Percentiles rank a stretch among this genome's conserved stretches.
phyloP scores from a whole-genome alignment of 2,797 vertebrate genomes.

The Mus spretus region DNA sequence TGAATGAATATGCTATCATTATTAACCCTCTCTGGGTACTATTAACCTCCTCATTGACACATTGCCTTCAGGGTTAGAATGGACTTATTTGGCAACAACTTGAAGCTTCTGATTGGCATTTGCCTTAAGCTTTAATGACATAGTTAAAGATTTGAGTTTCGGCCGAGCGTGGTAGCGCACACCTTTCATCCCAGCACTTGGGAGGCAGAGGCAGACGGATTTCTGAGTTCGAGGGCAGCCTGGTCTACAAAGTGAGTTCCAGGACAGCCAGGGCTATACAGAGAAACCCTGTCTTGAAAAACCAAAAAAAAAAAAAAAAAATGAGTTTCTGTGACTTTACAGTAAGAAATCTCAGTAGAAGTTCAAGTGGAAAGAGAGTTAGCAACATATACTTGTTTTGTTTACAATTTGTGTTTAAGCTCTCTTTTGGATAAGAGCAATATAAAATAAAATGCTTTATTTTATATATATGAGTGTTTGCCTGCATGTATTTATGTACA shows the following conservation, averaged over 20 bases:
- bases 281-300: too few species aligned
- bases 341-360: constrained; percentile 54
- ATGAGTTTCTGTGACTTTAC: constrained; percentile 22
- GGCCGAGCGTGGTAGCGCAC: background rate
- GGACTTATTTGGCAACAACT: constrained; percentile 61
- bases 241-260: too few species aligned
- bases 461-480: background rate
- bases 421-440: background rate
- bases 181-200: too few species aligned
- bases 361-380: constrained; percentile 57
- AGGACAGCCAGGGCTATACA: too few species aligned
- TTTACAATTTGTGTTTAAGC: background rate
- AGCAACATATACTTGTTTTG: constrained; percentile 37
- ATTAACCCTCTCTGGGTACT: constrained; percentile 13
- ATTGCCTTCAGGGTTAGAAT: constrained; percentile 24
- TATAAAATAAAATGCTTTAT: constrained; percentile 41
- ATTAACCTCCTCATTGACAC: constrained; percentile 32
- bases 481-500: background rate
- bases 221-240: too few species aligned
- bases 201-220: too few species aligned
- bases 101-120: constrained; percentile 55
- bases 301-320: too few species aligned
- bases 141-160: constrained; percentile 16
- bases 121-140: constrained; percentile 43
- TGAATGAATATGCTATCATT: background rate